A percentile compares a stretch with the other conserved stretches of the same genome.
Evolutionary conservation across 2,797 vertebrate species (phyloP).

Genomic region (Notolabrus celidotus): DNA sequence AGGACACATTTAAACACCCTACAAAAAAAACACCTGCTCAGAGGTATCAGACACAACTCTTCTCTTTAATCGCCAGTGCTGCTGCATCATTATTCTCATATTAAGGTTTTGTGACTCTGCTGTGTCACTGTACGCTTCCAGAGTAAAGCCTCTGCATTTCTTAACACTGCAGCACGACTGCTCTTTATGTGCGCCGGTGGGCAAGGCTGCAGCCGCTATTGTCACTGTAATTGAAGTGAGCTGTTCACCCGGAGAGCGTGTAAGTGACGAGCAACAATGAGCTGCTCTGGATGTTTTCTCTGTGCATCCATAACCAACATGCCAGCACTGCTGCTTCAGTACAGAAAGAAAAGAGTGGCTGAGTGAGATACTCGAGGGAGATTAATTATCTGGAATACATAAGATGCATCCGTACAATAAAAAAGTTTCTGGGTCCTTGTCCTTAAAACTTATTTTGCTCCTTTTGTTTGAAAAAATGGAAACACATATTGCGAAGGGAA

Average conservation of each 20-base stretch:
- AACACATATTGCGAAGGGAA: not conserved
- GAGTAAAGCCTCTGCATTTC: conserved; percentile 17
- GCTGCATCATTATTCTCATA: conserved; percentile 19
- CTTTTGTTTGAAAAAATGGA: conserved; percentile 1
- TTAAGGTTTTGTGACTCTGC: conserved; percentile 13
- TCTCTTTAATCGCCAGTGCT: conserved; percentile 3
- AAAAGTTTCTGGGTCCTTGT: not conserved
- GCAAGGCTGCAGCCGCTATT: conserved; percentile 32
- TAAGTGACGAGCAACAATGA: conserved; percentile 32
- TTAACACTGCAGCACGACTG: conserved; percentile 6
- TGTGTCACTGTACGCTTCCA: conserved; percentile 27
- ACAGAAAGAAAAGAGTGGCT: not conserved
- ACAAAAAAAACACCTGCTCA: not conserved
- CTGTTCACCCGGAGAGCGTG: not conserved
- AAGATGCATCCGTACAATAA: not conserved
- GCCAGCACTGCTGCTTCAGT: conserved; percentile 8
- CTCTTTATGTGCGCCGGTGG: conserved; percentile 17
- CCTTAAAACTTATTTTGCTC: not conserved
- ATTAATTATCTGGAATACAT: conserved; percentile 18
- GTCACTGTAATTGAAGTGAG: conserved; percentile 23
- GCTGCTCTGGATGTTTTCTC: conserved; percentile 21
- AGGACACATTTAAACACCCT: not conserved
- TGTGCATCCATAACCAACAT: conserved; percentile 14
- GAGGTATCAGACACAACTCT: not conserved
- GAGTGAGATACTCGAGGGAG: conserved; percentile 15